Evolutionary conservation across 2,888 invertebrate species (phyloP).

Genomic region (Mesorhabditis spiculigera): DNA sequence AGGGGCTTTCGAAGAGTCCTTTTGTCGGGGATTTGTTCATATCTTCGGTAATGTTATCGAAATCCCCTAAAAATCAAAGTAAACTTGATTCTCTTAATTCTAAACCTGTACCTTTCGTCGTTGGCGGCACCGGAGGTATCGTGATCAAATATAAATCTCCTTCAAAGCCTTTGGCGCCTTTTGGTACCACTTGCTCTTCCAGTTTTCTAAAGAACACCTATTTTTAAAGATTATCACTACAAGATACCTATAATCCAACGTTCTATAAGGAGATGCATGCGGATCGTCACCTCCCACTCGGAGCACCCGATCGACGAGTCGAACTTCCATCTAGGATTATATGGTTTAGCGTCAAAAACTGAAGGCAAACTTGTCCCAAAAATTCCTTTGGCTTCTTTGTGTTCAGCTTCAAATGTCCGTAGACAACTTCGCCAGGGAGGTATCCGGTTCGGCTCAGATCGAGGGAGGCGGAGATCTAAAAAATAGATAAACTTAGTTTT

Average conservation of each 20-base stretch:
- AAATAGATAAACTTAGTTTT: neutral
- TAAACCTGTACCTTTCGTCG: slow-evolving; percentile 27
- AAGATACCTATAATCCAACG: slow-evolving; percentile 22
- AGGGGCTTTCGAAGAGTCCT: slow-evolving; percentile 35
- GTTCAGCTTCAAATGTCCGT: slow-evolving; percentile 40
- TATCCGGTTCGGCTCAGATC: slow-evolving; percentile 47
- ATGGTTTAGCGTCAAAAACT: neutral
- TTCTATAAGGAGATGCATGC: slow-evolving; percentile 27
- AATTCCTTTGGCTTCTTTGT: slow-evolving; percentile 41
- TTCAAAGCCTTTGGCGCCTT: slow-evolving; percentile 3
- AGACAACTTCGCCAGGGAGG: slow-evolving; percentile 47
- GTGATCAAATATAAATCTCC: slow-evolving; percentile 21
- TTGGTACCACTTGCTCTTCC: neutral
- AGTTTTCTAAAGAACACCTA: neutral
- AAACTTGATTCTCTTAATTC: neutral
- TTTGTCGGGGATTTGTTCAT: slow-evolving; percentile 26
- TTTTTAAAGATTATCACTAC: neutral
- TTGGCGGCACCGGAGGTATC: slow-evolving; percentile 32
- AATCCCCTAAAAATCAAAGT: slow-evolving; percentile 14
- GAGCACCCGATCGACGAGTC: slow-evolving; percentile 34
- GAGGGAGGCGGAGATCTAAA: slow-evolving; percentile 43
- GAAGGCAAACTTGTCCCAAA: slow-evolving; percentile 24
- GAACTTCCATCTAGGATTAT: slow-evolving; percentile 32
- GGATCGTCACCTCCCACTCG: slow-evolving; percentile 27
- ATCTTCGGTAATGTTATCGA: slow-evolving; percentile 21